Evolutionary conservation across 1,140 invertebrate genomes (phyloP).

Genomic region (Eupristina koningsbergeri): DNA sequence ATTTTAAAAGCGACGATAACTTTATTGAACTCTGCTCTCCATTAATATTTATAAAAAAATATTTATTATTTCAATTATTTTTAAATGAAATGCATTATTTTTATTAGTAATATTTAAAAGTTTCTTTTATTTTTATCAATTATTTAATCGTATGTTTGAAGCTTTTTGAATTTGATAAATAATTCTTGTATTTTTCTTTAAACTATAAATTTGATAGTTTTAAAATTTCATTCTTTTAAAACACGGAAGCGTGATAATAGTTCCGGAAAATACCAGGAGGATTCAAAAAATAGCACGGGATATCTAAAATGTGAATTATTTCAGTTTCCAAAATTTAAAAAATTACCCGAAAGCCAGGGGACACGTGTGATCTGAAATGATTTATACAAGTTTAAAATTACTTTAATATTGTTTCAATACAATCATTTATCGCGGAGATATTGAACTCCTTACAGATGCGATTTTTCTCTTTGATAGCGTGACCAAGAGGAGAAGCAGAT

Average conservation of each 20-base stretch:
- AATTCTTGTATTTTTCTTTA: no score
- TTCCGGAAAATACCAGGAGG: neutral
- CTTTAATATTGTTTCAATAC: neutral
- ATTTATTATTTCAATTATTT: no score
- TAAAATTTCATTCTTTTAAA: neutral
- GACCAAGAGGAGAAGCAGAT: neutral
- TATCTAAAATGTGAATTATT: neutral
- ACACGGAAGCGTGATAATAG: no score
- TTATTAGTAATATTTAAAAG: neutral
- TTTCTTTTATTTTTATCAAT: neutral
- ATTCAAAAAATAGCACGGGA: neutral
- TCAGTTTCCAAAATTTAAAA: neutral
- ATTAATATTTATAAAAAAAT: no score
- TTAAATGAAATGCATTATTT: neutral
- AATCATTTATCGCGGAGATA: slow-evolving; percentile 10
- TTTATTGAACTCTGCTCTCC: no score
- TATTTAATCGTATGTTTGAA: no score
- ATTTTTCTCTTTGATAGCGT: slow-evolving; percentile 1
- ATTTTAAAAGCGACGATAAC: no score
- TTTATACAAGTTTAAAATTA: neutral
- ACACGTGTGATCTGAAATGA: neutral
- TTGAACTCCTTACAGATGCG: neutral
- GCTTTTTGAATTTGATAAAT: no score
- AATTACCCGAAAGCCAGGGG: neutral
- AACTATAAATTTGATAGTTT: no score